These are phyloP conservation scores for Phalacrocorax aristotelis DNA, from an alignment of 2,113 vertebrate species.

Conservation along the genomic window DNA sequence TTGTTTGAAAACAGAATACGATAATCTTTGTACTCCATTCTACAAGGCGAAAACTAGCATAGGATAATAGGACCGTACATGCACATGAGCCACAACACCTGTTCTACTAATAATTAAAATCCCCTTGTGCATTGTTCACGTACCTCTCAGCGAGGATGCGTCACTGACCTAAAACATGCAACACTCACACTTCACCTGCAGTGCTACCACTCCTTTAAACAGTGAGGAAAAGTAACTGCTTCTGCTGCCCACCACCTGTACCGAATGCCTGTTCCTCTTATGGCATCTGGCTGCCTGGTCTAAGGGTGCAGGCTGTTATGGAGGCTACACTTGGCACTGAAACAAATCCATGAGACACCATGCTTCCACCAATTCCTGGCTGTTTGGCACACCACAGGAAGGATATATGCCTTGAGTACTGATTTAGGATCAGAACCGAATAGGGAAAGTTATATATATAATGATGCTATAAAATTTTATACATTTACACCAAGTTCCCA, in stretches of 20 bases:
- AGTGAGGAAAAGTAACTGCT: not conserved
- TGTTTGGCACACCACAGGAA: not conserved
- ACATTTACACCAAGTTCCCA: not conserved
- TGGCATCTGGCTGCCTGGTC: not conserved
- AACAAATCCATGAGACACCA: not conserved
- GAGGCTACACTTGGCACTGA: not conserved
- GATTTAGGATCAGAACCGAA: not conserved
- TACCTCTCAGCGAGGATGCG: not conserved
- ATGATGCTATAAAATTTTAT: not conserved
- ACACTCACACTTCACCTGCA: not conserved
- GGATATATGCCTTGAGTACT: not conserved
- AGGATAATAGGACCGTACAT: not conserved
- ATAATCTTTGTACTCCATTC: not conserved
- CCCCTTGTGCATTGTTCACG: not conserved
- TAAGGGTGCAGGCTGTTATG: not conserved
- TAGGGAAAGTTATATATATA: not conserved
- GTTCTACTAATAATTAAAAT: not conserved
- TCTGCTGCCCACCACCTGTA: rapidly evolving
- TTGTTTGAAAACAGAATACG: not conserved
- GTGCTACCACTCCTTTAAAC: not conserved
- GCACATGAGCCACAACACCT: not conserved
- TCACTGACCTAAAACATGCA: not conserved
- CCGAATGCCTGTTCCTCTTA: not conserved
- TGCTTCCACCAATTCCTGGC: not conserved
- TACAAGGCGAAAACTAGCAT: not conserved